Conservation (phyloP, 2,797 vertebrate genomes). For the Phylloscopus collybita region DNA sequence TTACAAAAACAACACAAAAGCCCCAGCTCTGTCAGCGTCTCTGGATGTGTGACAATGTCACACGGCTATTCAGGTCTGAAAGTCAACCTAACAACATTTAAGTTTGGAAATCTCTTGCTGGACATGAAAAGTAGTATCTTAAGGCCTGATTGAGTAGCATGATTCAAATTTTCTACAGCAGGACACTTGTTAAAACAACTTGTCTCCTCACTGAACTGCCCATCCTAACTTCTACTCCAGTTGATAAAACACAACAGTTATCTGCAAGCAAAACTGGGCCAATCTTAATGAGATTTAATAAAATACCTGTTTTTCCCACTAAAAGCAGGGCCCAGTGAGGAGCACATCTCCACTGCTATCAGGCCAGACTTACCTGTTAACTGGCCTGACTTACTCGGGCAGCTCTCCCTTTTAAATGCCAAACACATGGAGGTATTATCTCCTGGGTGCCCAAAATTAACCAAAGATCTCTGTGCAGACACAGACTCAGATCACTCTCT, state of each 20-base stretch:
- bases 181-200: background rate
- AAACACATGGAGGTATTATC: background rate
- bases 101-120: background rate
- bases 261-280: background rate
- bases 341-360: background rate
- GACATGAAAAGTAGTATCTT: background rate
- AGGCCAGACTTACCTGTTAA: background rate
- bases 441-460: background rate
- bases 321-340: background rate
- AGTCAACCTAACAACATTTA: background rate
- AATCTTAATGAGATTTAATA: background rate
- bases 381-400: background rate
- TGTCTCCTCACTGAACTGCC: background rate
- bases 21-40: rapidly evolving
- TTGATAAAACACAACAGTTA: background rate
- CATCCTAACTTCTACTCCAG: background rate
- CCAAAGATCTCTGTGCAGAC: background rate
- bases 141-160: background rate
- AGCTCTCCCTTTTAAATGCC: background rate
- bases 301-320: background rate
- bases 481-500: background rate
- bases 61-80: background rate
- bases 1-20: background rate
- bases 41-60: rapidly evolving
- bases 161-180: background rate